Evolutionary conservation across 1,140 invertebrate genomes (phyloP), one percentile per base, ranked within the genome.

Genomic region (Grapholita molesta): DNA sequence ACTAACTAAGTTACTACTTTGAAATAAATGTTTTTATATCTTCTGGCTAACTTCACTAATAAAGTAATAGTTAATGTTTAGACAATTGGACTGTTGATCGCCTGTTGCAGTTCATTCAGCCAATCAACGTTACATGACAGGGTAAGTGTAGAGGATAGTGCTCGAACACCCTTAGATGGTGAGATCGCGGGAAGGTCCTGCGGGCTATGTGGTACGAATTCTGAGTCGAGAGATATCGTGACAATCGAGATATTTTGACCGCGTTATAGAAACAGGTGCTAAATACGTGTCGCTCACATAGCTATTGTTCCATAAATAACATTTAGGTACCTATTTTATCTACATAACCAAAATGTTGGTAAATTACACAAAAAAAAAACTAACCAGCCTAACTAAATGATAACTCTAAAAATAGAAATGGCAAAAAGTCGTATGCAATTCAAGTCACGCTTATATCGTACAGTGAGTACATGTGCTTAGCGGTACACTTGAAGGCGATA

Each of bases 181-280:
- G 64, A 70, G 76, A 83, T 85, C 71, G 78, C 83, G 77, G 79
- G 84, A 86, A 85, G 79, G 78, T 78, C 74, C 74, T 81, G 75
- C 68, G 71, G 67, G 71, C 78, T 77, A 83, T 84, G 84, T 77
- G 81, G 68, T 61, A 32, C 64, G 88, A 79, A 89, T 85, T 75
- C 66, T 68, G 77, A 84, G 76, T 72, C 61, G 64, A 35, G 1
- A 74, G 38, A 66, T 68, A 74, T 68, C 73, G 68, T 70, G 67
- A 76, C 70, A 71, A 83, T 83, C 82, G 80, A 83, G 83, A 86
- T 89, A 82, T 77, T 76, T 84, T 81, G 85, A 78, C 75, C 84
- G 76, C 79, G 83, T 83, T 86, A 79, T 81, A 83, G 67, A 82
- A 86, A 83, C 85, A 87, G 84, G 82, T 87, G 85, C 73, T 81